Conservation (phyloP, 2,888 invertebrate genomes). For the Helobdella robusta region DNA sequence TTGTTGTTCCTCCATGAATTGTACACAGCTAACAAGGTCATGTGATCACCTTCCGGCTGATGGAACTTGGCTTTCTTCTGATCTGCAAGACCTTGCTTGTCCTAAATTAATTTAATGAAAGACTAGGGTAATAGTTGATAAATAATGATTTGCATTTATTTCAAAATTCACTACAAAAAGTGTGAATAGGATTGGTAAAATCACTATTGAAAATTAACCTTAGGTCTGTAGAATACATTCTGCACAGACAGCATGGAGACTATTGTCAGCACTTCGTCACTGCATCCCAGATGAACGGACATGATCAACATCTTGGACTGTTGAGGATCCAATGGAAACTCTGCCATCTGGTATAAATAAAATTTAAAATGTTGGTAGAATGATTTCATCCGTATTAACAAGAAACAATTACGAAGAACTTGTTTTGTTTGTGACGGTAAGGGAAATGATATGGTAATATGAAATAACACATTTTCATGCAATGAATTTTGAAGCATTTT, state of each 20-base stretch:
- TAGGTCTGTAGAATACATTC: constrained; percentile 81
- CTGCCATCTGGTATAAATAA: constrained; percentile 78
- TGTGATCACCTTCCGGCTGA: constrained; percentile 94
- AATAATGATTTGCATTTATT: neutral
- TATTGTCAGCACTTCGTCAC: constrained; percentile 93
- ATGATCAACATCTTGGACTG: constrained; percentile 96
- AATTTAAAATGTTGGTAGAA: neutral
- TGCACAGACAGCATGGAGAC: constrained; percentile 98
- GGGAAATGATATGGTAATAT: too few relatives aligned
- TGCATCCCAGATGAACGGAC: constrained; percentile 93
- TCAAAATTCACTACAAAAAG: too few relatives aligned
- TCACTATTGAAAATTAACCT: too few relatives aligned
- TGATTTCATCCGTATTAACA: too few relatives aligned
- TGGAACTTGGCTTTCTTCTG: constrained; percentile 99
- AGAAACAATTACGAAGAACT: too few relatives aligned
- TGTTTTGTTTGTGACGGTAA: too few relatives aligned
- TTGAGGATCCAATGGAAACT: constrained; percentile 95
- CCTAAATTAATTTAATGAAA: constrained; percentile 39
- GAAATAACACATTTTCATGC: too few relatives aligned
- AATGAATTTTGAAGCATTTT: too few relatives aligned
- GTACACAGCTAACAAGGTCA: constrained; percentile 92
- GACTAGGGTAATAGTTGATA: neutral
- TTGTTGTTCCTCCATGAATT: constrained; percentile 99
- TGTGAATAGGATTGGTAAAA: neutral
- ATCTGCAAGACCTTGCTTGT: constrained; percentile 71